Base-by-base conservation (phyloP, 2,113 vertebrate species). In the Dendrocopos noguchii region DNA sequence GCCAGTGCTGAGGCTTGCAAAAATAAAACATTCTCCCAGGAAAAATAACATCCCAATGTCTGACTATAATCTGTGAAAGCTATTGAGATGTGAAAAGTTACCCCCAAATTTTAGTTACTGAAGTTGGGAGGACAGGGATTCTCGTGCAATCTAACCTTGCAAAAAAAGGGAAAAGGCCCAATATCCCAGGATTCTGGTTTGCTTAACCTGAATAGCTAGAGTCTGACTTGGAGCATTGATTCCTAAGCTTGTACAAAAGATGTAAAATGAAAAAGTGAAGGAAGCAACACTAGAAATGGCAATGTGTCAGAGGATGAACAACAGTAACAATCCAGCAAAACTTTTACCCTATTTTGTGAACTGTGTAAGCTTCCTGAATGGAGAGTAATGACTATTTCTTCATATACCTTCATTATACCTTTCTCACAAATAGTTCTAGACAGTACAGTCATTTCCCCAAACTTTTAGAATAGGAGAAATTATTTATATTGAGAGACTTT, bases 341-440 rank as follows among this genome's bases (percentile, higher is more conserved):
- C 16, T 84, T 93, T 75, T 75, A 66, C 25, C 20, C 47, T 81
- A 6, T 81, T 96, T 91, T 87, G 82, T 9, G 53, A 84, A 70
- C 31, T 1, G 0, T 50, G 31, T 52, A 76, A 89, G 34, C 10
- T 64, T 89, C 81, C 72, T 46, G 36, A 95, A 76, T 19, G 80
- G 93, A 88, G 53, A 84, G 72, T 88, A 91, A 89, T 55, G 68
- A 42, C 42, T 87, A 27, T 88, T 94, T 95, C 88, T 94, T 91
- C 70, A 65, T 78, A 67, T 25, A 34, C 70, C 36, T 36, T 90
- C 73, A 71, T 88, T 84, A 90, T 39, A 75, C 59, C 78, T 93
- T 92, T 92, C 46, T 59, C 78, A 78, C 80, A 90, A 93, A 92
- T 82, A 87, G 53, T 18, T 77, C 46, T 91, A 95, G 94, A 96